phyloP scores from a whole-genome alignment of 1,140 invertebrate species.

The Hylaeus anthracinus region DNA sequence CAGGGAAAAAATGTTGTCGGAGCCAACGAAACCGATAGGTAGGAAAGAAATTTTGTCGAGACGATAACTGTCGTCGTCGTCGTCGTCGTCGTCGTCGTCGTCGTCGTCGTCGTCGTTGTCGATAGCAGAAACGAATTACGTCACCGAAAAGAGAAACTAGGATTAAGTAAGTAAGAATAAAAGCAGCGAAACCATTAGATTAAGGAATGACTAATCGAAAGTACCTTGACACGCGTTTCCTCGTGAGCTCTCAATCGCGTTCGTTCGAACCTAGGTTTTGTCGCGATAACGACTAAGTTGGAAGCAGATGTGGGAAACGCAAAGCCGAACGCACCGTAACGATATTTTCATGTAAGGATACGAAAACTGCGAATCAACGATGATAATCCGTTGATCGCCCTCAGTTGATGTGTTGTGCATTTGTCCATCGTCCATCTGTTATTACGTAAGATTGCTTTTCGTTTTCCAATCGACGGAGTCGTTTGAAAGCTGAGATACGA shows the following conservation, averaged over 20 bases:
- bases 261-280: background rate
- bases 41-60: constrained; percentile 26
- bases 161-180: background rate
- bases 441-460: background rate
- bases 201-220: constrained; percentile 33
- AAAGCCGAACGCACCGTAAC: background rate
- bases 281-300: background rate
- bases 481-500: background rate
- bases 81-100: too few relatives aligned
- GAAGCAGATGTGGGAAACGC: background rate
- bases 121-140: background rate
- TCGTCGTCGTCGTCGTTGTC: background rate
- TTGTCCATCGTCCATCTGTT: constrained; percentile 37
- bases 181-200: background rate
- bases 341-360: constrained; percentile 34
- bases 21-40: constrained; percentile 34
- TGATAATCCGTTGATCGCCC: constrained; percentile 1
- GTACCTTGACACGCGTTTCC: constrained; percentile 36
- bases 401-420: constrained; percentile 30
- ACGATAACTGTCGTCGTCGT: background rate
- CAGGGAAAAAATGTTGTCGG: background rate
- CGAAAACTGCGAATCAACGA: background rate
- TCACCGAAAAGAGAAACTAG: background rate
- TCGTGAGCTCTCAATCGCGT: background rate
- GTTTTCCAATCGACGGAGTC: background rate